These are phyloP conservation scores for Glomeris marginata DNA, from an alignment of 2,888 invertebrate genomes.

Conservation along the genomic window DNA sequence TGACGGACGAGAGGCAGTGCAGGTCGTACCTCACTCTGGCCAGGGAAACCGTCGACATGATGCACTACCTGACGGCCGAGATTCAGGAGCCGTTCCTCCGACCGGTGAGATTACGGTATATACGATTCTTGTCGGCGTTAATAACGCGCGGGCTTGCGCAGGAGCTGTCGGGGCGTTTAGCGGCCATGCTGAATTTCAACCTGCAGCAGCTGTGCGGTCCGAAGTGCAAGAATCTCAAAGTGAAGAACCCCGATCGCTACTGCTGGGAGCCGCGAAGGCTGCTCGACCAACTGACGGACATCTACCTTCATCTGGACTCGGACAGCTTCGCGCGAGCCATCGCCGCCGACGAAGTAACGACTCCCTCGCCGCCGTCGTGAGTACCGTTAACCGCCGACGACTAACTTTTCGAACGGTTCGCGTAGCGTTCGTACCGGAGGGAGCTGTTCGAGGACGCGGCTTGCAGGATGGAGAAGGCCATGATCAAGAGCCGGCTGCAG, in stretches of 20 bases:
- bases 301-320: slow-evolving; percentile 91
- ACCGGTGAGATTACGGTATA: slow-evolving; percentile 37
- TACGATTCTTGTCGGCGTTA: not conserved
- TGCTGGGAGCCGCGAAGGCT: slow-evolving; percentile 92
- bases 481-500: slow-evolving; percentile 69
- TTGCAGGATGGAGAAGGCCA: slow-evolving; percentile 57
- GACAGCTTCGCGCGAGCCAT: slow-evolving; percentile 79
- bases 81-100: slow-evolving; percentile 90
- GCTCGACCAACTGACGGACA: slow-evolving; percentile 81
- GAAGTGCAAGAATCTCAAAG: slow-evolving; percentile 82
- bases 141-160: slow-evolving; percentile 15
- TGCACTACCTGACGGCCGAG: slow-evolving; percentile 80
- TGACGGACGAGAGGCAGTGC: slow-evolving; percentile 73
- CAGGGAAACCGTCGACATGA: slow-evolving; percentile 94
- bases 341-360: slow-evolving; percentile 79
- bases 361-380: not conserved
- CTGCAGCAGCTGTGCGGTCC: slow-evolving; percentile 90
- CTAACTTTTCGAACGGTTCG: too few species aligned
- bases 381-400: too few species aligned
- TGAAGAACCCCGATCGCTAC: slow-evolving; percentile 83
- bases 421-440: slow-evolving; percentile 78
- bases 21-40: slow-evolving; percentile 78
- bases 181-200: slow-evolving; percentile 98
- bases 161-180: slow-evolving; percentile 82
- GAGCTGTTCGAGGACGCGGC: slow-evolving; percentile 87